Percentiles rank a stretch among this genome's conserved stretches.
These are phyloP conservation scores for Ophonus ardosiacus DNA, from an alignment of 2,888 invertebrate genomes.

Conservation along the genomic window DNA sequence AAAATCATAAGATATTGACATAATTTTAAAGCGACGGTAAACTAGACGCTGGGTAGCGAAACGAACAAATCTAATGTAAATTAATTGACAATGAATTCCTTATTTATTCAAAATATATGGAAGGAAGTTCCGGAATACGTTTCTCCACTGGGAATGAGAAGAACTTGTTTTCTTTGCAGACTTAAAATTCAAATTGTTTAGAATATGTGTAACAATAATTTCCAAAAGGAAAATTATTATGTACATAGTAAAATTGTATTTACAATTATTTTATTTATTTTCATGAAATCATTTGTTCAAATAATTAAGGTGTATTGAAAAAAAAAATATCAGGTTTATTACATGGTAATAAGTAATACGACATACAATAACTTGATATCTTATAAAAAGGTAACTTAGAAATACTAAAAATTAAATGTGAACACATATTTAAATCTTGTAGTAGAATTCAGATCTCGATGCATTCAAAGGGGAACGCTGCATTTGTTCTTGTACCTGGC, in stretches of 20 bases:
- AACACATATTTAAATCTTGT: conserved; percentile 3
- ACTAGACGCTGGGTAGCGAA: too few relatives aligned
- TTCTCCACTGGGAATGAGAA: too few relatives aligned
- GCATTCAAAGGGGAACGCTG: conserved; percentile 82
- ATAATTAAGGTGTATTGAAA: conserved; percentile 21
- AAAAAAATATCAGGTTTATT: conserved; percentile 49
- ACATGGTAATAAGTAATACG: conserved; percentile 59
- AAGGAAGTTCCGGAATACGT: too few relatives aligned
- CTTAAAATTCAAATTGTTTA: neutral
- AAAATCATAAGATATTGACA: too few relatives aligned
- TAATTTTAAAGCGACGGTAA: too few relatives aligned
- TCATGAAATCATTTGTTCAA: neutral
- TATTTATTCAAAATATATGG: too few relatives aligned
- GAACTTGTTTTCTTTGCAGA: neutral
- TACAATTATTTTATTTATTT: neutral
- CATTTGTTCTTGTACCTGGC: conserved; percentile 68
- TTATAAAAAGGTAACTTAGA: conserved; percentile 45
- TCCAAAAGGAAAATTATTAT: neutral
- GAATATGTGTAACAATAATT: neutral
- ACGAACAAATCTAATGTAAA: too few relatives aligned
- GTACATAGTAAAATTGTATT: neutral
- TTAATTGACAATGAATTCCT: too few relatives aligned
- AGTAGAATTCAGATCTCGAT: conserved; percentile 79
- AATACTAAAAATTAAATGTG: conserved; percentile 7
- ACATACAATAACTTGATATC: conserved; percentile 36